Evolutionary conservation across 2,888 invertebrate genomes (phyloP).

Genomic region (Acleris laterana): DNA sequence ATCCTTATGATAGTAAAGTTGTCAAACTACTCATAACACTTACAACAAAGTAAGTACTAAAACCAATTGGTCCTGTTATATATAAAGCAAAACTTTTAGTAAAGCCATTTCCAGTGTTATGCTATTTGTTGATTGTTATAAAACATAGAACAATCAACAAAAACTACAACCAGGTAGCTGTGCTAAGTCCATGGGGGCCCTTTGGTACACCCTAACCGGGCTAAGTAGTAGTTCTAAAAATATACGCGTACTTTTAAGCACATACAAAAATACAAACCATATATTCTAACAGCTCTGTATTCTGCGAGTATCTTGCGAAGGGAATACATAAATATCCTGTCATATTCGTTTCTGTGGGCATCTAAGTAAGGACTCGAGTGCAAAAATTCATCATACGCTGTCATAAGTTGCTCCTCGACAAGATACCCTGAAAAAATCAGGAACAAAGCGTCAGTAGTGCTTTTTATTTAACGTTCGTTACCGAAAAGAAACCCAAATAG

Average conservation of each 20-base stretch:
- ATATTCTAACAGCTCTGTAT: slow-evolving; percentile 78
- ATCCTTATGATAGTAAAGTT: too few relatives aligned
- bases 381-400: slow-evolving; percentile 79
- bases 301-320: slow-evolving; percentile 76
- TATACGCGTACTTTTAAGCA: not conserved
- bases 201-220: too few relatives aligned
- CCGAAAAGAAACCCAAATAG: not conserved
- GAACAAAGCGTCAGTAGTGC: slow-evolving; percentile 25
- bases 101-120: too few relatives aligned
- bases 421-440: slow-evolving; percentile 66
- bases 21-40: too few relatives aligned
- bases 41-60: too few relatives aligned
- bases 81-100: too few relatives aligned
- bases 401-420: slow-evolving; percentile 79
- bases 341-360: slow-evolving; percentile 74
- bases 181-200: too few relatives aligned
- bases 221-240: too few relatives aligned
- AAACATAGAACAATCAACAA: too few relatives aligned
- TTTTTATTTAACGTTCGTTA: slow-evolving; percentile 43
- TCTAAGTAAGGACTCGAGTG: slow-evolving; percentile 78
- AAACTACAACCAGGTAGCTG: too few relatives aligned
- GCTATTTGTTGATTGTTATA: too few relatives aligned
- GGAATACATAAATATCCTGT: slow-evolving; percentile 79
- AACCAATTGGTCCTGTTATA: too few relatives aligned
- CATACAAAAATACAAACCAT: slow-evolving; percentile 55